Base-by-base conservation (phyloP, 1,140 invertebrate genomes). In the Drosophila prosaltans region DNA sequence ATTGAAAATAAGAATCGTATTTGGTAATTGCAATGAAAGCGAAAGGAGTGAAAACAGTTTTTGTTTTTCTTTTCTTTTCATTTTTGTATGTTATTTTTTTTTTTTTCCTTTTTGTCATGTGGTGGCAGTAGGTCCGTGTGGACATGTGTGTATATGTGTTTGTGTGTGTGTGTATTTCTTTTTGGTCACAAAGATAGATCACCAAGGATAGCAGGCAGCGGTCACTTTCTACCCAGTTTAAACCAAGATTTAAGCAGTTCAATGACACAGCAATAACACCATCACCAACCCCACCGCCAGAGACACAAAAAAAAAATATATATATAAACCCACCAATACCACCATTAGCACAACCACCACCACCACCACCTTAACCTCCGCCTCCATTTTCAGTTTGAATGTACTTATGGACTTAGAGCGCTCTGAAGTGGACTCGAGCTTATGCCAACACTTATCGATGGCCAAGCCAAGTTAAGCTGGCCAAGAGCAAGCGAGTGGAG, bases 1-100 rank as follows among this genome's bases (percentile, higher is more conserved):
- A 89, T 89, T 90, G 84, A 89, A 89, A 89, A 89, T 89, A 89
- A 89, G 84, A 89, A 89, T 89, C 84, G 84, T 89, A 89, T 89
- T 89, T 89, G 84, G 84, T 89, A 89, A 89, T 89, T 89, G 84
- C 74, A 84, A 89, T 81, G 84, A 89, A 89, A 89, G 84, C 84
- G 84, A 89, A 89, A 89, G 84, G 84, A 89, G 84, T 89, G 84
- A 89, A 89, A 89, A 89, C 85, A 59, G 61, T 78, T 78, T 72
- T 77, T 65, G 76, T 59, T 51, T 73, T 58, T 45, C 40, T 36
- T 6, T 5, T 36, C 32, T 36, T 36, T 36, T 36, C 6, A 36
- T 36, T 36, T 36, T 36, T 30, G 2, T 30, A 21, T 63, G 41
- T 63, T 28, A 3, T 24, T 1, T 28, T 40, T 41, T 28, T 40